Evolutionary conservation across 2,113 vertebrate species (phyloP).

Genomic region (Desmodus rotundus): DNA sequence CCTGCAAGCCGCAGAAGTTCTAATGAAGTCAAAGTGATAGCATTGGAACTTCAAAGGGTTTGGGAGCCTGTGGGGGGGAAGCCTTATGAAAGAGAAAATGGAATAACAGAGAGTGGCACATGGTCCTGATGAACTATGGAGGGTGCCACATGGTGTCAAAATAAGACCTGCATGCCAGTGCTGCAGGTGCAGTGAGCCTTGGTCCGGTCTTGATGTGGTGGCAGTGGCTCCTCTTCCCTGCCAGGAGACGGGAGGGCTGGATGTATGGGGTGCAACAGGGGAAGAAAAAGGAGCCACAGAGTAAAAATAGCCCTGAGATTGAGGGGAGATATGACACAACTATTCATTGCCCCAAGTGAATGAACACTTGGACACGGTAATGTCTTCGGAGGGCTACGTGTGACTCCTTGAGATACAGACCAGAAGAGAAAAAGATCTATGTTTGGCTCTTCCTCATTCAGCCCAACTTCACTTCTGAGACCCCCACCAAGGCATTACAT

Average conservation of each 20-base stretch:
- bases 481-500: background rate
- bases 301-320: background rate
- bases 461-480: background rate
- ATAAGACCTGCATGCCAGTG: background rate
- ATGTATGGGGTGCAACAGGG: background rate
- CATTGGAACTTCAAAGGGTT: background rate
- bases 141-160: rapidly evolving
- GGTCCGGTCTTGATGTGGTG: background rate
- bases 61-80: background rate
- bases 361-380: background rate
- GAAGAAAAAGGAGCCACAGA: background rate
- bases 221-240: background rate
- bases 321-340: background rate
- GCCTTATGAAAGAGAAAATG: background rate
- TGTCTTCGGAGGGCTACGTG: background rate
- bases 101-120: background rate
- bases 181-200: background rate
- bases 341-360: background rate
- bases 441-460: background rate
- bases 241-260: background rate
- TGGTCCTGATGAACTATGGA: background rate
- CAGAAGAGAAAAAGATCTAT: background rate
- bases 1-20: background rate
- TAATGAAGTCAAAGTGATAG: background rate
- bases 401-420: slow-evolving; percentile 19